Evolutionary conservation across 2,797 vertebrate species (phyloP), one percentile per base, ranked within the genome.

Genomic region (Hoplostethus atlanticus): DNA sequence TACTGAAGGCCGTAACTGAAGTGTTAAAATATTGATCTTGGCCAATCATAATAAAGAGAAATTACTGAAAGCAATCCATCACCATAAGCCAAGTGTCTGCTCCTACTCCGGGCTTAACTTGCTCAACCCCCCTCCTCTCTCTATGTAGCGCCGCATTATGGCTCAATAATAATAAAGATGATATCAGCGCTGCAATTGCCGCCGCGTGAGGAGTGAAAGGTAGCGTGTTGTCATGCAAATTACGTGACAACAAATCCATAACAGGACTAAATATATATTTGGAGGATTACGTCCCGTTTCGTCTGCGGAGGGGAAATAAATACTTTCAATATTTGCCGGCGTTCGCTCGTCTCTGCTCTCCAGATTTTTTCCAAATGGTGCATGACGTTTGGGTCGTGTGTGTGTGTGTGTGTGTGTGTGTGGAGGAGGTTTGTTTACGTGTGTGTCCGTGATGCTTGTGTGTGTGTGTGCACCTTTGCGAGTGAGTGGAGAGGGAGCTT

Each of bases 1-100:
- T 89, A 93, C 91, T 89, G 89, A 94, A 84, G 91, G 84, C 91
- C 86, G 56, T 91, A 93, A 92, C 89, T 65, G 79, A 94, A 94
- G 89, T 94, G 92, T 93, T 94, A 91, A 94, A 94, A 95, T 95
- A 94, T 94, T 95, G 94, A 95, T 95, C 90, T 93, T 93, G 87
- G 85, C 91, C 92, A 93, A 94, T 95, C 91, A 93, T 93, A 94
- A 95, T 94, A 91, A 94, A 92, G 92, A 91, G 87, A 92, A 93
- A 95, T 94, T 89, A 95, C 92, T 91, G 91, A 92, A 85, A 91
- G 91, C 87, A 76, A 94, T 95, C 93, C 91, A 91, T 95, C 93
- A 94, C 85, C 80, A 75, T 84, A 69, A 86, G 86, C 85, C 76
- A 21, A 87, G 82, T 81, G 87, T 89, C 87, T 87, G 79, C 84